phyloP scores from a whole-genome alignment of 1,140 invertebrate species.

The Euglossa dilemma region DNA sequence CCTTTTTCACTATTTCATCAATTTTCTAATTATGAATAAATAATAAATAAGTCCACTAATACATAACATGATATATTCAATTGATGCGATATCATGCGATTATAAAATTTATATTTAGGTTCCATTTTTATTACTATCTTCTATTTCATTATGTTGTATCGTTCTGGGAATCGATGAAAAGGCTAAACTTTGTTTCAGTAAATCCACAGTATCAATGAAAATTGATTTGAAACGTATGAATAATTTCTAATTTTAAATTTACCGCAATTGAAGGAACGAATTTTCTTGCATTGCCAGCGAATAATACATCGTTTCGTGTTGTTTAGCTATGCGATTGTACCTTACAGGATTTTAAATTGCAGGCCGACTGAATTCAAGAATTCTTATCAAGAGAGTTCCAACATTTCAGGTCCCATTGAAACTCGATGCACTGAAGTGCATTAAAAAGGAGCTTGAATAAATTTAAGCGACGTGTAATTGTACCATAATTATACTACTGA shows the following conservation, averaged over 20 bases:
- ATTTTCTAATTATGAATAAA: too few species aligned
- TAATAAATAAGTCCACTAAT: too few species aligned
- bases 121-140: too few species aligned
- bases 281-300: not conserved
- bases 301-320: constrained; percentile 2
- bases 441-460: not conserved
- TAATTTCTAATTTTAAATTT: not conserved
- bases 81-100: too few species aligned
- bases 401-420: not conserved
- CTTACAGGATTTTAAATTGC: constrained; percentile 1
- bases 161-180: too few species aligned
- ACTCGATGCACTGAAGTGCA: not conserved
- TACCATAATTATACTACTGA: too few species aligned
- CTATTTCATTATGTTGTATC: too few species aligned
- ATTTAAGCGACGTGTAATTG: not conserved
- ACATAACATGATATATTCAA: too few species aligned
- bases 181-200: too few species aligned
- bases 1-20: too few species aligned
- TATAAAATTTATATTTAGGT: too few species aligned
- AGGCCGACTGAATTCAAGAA: not conserved
- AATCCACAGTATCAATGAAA: not conserved
- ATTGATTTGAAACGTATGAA: not conserved
- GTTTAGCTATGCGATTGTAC: not conserved
- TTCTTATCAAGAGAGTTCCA: not conserved
- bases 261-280: not conserved